Evolutionary conservation across 2,888 invertebrate species (phyloP).

Genomic region (Tenthredo amoena): DNA sequence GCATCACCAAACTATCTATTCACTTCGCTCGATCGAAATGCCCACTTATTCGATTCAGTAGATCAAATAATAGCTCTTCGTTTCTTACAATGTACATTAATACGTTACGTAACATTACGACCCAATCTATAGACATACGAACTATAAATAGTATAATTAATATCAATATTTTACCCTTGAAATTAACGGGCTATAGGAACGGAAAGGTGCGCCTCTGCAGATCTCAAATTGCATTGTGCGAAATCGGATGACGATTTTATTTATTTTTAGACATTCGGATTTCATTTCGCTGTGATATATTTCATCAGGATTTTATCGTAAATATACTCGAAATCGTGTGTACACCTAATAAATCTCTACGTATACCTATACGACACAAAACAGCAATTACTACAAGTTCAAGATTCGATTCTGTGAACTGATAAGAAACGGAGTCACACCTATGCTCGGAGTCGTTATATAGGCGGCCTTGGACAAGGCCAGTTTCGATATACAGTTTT

Average conservation of each 20-base stretch:
- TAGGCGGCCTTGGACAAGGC: conserved; percentile 25
- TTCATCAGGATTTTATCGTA: not conserved
- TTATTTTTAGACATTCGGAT: not conserved
- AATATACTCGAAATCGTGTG: not conserved
- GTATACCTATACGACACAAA: not conserved
- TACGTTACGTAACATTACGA: not conserved
- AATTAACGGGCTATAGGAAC: not conserved
- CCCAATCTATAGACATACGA: not conserved
- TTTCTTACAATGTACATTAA: not conserved
- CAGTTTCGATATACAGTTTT: not conserved
- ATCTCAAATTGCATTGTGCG: not conserved
- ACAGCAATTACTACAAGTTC: not conserved
- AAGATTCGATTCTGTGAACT: not conserved
- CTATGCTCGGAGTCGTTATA: not conserved
- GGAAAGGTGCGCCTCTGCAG: conserved; percentile 24
- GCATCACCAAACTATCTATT: conserved; percentile 67
- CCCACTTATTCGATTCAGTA: conserved; percentile 68
- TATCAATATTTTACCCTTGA: not conserved
- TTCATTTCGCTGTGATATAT: not conserved
- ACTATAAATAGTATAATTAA: not conserved
- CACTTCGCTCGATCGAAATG: conserved; percentile 59
- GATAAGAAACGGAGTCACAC: not conserved
- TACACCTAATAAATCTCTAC: not conserved
- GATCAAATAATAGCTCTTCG: conserved; percentile 65
- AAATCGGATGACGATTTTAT: not conserved